Conservation (phyloP, 2,113 vertebrate species). For the Rhea americana region DNA sequence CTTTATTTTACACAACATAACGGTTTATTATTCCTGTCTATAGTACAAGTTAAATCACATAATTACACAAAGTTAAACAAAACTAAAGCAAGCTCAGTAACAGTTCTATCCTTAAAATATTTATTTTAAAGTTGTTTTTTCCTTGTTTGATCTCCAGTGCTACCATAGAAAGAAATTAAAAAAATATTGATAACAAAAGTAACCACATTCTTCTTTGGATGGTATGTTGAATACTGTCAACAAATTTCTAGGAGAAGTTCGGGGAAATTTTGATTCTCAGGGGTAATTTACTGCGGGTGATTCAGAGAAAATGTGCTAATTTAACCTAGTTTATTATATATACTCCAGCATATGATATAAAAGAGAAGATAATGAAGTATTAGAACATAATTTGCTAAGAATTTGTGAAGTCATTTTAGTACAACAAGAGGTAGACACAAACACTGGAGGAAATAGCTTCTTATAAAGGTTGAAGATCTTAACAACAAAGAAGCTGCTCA, state of each 20-base stretch:
- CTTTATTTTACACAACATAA: not conserved
- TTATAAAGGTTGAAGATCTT: not conserved
- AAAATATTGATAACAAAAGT: not conserved
- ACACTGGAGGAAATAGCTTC: not conserved
- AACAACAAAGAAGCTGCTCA: not conserved
- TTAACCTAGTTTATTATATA: not conserved
- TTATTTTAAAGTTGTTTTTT: not conserved
- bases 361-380: not conserved
- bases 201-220: not conserved
- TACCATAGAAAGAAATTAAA: not conserved
- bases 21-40: not conserved
- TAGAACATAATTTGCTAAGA: not conserved
- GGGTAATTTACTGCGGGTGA: not conserved
- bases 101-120: not conserved
- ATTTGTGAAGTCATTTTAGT: not conserved
- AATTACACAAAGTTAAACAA: not conserved
- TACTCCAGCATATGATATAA: not conserved
- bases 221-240: not conserved
- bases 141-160: not conserved
- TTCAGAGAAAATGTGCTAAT: not conserved
- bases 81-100: not conserved
- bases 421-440: not conserved
- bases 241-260: not conserved
- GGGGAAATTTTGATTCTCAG: not conserved
- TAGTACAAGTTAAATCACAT: not conserved